Conservation (phyloP, 2,888 invertebrate species). For the Thecocarcelia acutangulata region DNA sequence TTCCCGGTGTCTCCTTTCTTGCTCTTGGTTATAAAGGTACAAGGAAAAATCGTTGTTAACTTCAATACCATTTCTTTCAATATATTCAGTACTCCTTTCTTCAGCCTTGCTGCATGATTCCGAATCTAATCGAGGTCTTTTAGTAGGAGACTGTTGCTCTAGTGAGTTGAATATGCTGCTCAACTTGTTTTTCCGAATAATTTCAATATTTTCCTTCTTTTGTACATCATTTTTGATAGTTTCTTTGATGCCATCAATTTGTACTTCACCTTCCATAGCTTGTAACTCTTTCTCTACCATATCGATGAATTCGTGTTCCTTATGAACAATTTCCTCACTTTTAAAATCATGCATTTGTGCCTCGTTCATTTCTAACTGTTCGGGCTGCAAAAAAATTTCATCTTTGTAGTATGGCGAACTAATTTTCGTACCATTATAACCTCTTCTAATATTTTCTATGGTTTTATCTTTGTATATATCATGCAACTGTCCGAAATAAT, state of each 20-base stretch:
- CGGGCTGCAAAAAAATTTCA: slow-evolving; percentile 34
- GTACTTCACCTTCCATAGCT: slow-evolving; percentile 57
- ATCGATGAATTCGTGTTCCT: slow-evolving; percentile 70
- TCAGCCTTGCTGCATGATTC: neutral
- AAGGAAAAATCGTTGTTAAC: slow-evolving; percentile 51
- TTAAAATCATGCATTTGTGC: slow-evolving; percentile 26
- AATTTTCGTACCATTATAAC: neutral
- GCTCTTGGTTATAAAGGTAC: slow-evolving; percentile 66
- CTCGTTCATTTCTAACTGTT: slow-evolving; percentile 2
- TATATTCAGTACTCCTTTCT: slow-evolving; percentile 9
- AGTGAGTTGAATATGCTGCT: neutral
- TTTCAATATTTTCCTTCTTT: neutral
- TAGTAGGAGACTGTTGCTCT: neutral
- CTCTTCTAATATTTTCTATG: slow-evolving; percentile 48
- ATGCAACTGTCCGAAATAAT: slow-evolving; percentile 70
- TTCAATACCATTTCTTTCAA: neutral
- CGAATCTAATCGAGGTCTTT: neutral
- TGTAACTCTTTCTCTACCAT: slow-evolving; percentile 70
- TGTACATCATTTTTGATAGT: slow-evolving; percentile 3
- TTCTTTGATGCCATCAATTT: slow-evolving; percentile 11
- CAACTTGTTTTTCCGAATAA: neutral
- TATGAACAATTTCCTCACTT: slow-evolving; percentile 67
- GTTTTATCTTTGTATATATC: slow-evolving; percentile 67
- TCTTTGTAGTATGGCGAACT: slow-evolving; percentile 29
- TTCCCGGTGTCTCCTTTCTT: slow-evolving; percentile 70